Conservation (phyloP, 2,113 vertebrate species). For the Falco punctatus region DNA sequence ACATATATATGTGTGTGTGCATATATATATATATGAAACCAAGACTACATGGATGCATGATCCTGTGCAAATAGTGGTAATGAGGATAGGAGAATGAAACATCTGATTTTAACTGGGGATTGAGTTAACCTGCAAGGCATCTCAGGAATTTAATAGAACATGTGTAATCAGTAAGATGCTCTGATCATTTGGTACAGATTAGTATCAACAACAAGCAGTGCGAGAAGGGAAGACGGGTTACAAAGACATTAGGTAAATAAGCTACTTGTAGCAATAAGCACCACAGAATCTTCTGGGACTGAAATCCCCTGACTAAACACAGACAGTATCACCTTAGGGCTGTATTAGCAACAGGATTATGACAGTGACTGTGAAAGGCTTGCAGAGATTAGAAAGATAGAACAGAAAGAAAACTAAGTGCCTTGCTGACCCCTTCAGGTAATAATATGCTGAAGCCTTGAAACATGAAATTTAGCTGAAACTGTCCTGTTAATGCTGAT, state of each 20-base stretch:
- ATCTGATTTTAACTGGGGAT: not conserved
- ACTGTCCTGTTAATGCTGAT: not conserved
- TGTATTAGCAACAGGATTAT: not conserved
- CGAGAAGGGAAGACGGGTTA: not conserved
- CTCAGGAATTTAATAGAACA: not conserved
- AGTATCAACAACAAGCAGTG: not conserved
- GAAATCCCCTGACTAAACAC: not conserved
- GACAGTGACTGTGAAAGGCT: not conserved
- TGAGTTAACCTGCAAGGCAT: not conserved
- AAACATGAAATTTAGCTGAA: not conserved
- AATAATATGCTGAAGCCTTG: not conserved
- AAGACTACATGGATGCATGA: accelerated
- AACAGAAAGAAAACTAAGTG: slow-evolving; percentile 9
- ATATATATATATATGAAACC: not conserved
- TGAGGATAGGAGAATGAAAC: not conserved
- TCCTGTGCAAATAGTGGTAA: not conserved
- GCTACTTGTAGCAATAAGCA: not conserved
- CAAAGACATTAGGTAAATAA: not conserved
- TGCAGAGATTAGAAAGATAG: not conserved
- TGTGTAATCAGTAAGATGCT: not conserved
- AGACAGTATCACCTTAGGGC: not conserved
- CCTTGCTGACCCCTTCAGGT: slow-evolving; percentile 60
- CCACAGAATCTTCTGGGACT: not conserved
- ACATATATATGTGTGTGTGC: too few species aligned
- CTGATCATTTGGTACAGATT: not conserved